Evolutionary conservation across 2,797 vertebrate species (phyloP).

Genomic region (Gobio occitaniae): DNA sequence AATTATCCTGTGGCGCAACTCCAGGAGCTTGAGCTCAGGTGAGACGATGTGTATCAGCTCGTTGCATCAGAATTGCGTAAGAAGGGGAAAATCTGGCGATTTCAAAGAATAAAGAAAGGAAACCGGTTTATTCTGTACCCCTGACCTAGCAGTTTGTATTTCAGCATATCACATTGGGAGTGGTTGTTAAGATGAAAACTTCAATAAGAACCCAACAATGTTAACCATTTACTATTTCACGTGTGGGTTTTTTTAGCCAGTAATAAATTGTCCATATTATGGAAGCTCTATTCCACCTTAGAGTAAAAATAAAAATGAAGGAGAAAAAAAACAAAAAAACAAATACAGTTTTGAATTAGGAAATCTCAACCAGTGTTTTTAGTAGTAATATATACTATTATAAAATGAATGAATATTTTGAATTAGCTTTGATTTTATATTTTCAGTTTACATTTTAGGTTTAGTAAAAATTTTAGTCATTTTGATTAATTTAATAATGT

Average conservation of each 20-base stretch:
- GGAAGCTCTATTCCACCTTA: neutral
- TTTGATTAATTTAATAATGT: neutral
- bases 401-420: neutral
- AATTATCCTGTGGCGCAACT: conserved; percentile 68
- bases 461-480: neutral
- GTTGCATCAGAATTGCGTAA: conserved; percentile 40
- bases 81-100: neutral
- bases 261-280: neutral
- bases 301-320: neutral
- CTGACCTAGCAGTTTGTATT: neutral
- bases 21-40: conserved; percentile 47
- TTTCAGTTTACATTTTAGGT: neutral
- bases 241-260: neutral
- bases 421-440: neutral
- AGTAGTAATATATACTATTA: neutral
- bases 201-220: neutral
- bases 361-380: neutral
- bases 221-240: neutral
- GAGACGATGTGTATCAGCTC: conserved; percentile 56
- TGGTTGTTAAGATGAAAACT: neutral
- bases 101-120: neutral
- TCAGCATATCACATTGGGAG: neutral
- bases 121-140: conserved; percentile 38
- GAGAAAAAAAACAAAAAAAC: neutral
- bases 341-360: neutral